These are phyloP conservation scores for Bufo gargarizans DNA, from an alignment of 2,113 vertebrate species.

Conservation along the genomic window DNA sequence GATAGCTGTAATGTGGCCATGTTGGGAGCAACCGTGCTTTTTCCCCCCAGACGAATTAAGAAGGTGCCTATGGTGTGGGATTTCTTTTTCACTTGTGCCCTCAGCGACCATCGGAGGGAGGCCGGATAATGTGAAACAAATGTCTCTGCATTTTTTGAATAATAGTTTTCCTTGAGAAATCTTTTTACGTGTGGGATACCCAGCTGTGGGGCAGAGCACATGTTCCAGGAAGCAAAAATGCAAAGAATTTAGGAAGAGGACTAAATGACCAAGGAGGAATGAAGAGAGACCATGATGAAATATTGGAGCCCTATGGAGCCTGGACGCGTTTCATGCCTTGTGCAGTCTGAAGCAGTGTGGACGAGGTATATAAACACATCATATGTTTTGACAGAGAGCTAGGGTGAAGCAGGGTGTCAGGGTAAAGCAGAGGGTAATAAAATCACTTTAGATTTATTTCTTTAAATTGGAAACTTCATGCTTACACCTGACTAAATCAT, in stretches of 20 bases:
- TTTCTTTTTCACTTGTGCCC: background rate
- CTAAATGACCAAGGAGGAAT: slow-evolving; percentile 36
- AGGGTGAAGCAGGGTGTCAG: slow-evolving; percentile 86
- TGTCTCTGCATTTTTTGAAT: slow-evolving; percentile 25
- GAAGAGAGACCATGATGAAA: slow-evolving; percentile 66
- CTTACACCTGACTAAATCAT: slow-evolving; percentile 99
- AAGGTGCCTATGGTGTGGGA: background rate
- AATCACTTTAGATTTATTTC: slow-evolving; percentile 99
- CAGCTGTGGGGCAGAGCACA: background rate
- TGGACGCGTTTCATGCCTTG: slow-evolving; percentile 74
- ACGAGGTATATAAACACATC: slow-evolving; percentile 84
- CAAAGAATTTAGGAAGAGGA: slow-evolving; percentile 1
- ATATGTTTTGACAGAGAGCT: slow-evolving; percentile 79
- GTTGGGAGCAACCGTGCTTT: background rate
- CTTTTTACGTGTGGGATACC: background rate
- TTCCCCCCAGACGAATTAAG: background rate
- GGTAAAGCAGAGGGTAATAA: slow-evolving; percentile 95
- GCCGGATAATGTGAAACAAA: slow-evolving; percentile 49
- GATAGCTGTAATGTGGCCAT: background rate
- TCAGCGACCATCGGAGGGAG: slow-evolving; percentile 1
- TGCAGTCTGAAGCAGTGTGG: slow-evolving; percentile 71
- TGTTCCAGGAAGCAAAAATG: slow-evolving; percentile 23
- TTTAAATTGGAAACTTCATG: slow-evolving; percentile 99
- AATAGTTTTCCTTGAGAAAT: background rate
- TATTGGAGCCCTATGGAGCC: slow-evolving; percentile 69